Conservation (phyloP, 1,140 invertebrate species). For the Mylabris phalerata region DNA sequence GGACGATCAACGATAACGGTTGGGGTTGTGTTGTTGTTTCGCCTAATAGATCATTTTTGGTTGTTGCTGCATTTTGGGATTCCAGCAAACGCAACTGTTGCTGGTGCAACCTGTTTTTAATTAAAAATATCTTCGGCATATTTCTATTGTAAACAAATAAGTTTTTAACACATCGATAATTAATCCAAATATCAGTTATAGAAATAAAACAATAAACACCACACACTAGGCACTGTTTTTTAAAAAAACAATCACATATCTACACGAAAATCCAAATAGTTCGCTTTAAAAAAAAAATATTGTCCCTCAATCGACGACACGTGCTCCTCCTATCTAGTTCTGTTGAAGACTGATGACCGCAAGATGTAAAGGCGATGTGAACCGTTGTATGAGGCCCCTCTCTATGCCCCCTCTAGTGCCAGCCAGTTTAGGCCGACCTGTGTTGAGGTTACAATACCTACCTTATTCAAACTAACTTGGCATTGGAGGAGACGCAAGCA, state of each 20-base stretch:
- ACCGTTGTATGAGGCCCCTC: slow-evolving; percentile 38
- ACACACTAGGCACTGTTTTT: neutral
- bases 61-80: slow-evolving; percentile 56
- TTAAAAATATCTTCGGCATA: slow-evolving; percentile 87
- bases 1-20: slow-evolving; percentile 53
- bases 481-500: slow-evolving; percentile 10
- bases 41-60: slow-evolving; percentile 34
- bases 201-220: neutral
- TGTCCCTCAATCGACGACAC: neutral
- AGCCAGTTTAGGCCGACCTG: slow-evolving; percentile 27
- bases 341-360: slow-evolving; percentile 41
- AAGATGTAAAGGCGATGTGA: slow-evolving; percentile 32
- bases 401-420: slow-evolving; percentile 12
- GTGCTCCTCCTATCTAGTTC: slow-evolving; percentile 29
- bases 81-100: slow-evolving; percentile 76
- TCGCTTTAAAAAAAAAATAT: neutral
- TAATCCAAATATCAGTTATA: neutral
- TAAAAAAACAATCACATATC: neutral
- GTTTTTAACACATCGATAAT: neutral
- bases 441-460: slow-evolving; percentile 29
- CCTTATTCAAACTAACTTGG: slow-evolving; percentile 31
- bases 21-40: slow-evolving; percentile 44
- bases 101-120: slow-evolving; percentile 81
- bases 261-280: neutral
- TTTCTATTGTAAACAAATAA: slow-evolving; percentile 29